Conservation (phyloP, 92 coral and sea anemone species). For the Anthopleura xanthogrammica region DNA sequence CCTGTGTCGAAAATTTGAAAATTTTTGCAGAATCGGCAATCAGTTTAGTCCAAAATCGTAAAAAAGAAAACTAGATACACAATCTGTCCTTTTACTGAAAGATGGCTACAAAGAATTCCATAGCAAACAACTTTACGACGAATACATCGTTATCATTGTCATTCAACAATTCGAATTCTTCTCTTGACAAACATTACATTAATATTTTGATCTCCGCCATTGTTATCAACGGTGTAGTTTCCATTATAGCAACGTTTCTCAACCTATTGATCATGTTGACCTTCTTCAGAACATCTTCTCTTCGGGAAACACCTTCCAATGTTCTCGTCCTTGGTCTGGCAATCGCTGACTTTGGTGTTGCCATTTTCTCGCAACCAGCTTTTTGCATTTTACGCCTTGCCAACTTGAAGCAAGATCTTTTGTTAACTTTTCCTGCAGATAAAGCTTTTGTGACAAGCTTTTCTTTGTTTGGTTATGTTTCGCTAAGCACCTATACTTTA, state of each 20-base stretch:
- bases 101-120: not conserved
- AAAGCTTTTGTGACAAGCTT: slow-evolving; percentile 19
- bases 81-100: too few species aligned
- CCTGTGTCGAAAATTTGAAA: too few species aligned
- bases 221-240: not conserved
- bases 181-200: not conserved
- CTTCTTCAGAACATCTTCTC: not conserved
- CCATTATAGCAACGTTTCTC: not conserved
- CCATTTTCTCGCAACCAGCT: not conserved
- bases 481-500: not conserved
- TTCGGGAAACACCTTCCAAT: slow-evolving; percentile 1
- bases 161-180: not conserved
- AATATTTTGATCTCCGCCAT: not conserved
- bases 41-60: too few species aligned
- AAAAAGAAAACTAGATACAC: too few species aligned
- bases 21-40: too few species aligned
- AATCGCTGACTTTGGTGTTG: slow-evolving; percentile 11
- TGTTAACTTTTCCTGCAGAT: slow-evolving; percentile 5
- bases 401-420: not conserved
- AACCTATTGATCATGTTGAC: slow-evolving; percentile 23
- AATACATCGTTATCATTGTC: not conserved
- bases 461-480: not conserved
- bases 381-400: not conserved
- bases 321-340: slow-evolving; percentile 13
- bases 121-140: not conserved